phyloP scores from a whole-genome alignment of 2,797 vertebrate species.

The Rhinella marina region DNA sequence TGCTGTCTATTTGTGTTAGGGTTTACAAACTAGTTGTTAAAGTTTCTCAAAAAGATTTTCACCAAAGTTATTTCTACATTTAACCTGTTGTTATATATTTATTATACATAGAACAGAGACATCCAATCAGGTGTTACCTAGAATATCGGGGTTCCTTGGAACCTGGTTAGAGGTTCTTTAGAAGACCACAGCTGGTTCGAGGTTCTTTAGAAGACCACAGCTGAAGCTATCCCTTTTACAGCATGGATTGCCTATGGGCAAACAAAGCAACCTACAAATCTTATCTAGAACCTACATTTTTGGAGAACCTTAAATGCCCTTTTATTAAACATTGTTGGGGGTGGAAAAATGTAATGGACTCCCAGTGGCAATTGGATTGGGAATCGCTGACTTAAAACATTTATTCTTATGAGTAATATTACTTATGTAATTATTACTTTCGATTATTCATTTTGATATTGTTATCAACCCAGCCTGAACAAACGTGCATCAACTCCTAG shows the following conservation, averaged over 20 bases:
- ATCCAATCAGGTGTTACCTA: neutral
- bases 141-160: neutral
- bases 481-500: too few species aligned
- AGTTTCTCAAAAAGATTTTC: constrained; percentile 34
- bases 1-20: constrained; percentile 39
- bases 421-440: too few species aligned
- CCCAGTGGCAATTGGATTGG: too few species aligned
- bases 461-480: too few species aligned
- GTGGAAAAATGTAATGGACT: too few species aligned
- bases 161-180: neutral
- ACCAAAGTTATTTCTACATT: neutral
- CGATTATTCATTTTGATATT: too few species aligned
- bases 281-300: neutral
- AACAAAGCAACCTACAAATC: neutral
- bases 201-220: neutral
- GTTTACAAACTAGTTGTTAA: constrained; percentile 50
- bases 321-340: too few species aligned
- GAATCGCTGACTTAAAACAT: too few species aligned
- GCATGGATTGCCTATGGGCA: neutral
- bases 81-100: neutral
- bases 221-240: neutral
- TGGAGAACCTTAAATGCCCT: too few species aligned
- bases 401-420: too few species aligned
- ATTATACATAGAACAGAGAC: too few species aligned
- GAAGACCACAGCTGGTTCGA: too few species aligned